Conservation (phyloP, 2,113 vertebrate species). For the Laticauda laticaudata region DNA sequence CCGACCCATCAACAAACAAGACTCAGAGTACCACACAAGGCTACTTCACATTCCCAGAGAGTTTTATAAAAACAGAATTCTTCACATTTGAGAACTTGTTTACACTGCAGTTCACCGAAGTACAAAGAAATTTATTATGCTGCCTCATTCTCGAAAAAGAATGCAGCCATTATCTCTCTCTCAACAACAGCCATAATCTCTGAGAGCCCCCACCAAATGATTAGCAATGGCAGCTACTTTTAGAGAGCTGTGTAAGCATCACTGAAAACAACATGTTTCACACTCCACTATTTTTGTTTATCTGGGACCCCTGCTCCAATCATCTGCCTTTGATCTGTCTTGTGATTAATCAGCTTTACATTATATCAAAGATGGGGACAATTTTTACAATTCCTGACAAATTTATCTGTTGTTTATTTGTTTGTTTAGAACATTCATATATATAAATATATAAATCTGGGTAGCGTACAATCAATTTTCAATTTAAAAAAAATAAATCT, state of each 20-base stretch:
- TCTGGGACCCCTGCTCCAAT: not conserved
- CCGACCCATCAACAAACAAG: not conserved
- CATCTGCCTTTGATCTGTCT: not conserved
- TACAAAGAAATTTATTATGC: not conserved
- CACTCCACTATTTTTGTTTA: not conserved
- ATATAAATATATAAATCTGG: not conserved
- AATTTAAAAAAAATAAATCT: not conserved
- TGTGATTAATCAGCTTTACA: not conserved
- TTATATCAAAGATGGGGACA: not conserved
- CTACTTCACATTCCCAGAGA: not conserved
- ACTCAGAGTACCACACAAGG: not conserved
- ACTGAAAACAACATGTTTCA: not conserved
- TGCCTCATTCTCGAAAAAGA: not conserved
- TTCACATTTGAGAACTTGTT: not conserved
- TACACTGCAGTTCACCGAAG: not conserved
- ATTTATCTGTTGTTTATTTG: not conserved
- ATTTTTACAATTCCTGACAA: not conserved
- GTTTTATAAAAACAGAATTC: not conserved
- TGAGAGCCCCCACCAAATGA: not conserved
- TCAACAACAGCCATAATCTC: not conserved
- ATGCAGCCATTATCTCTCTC: not conserved
- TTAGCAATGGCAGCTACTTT: not conserved
- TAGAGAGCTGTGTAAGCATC: not conserved
- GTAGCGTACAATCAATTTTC: not conserved
- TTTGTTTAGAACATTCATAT: not conserved